Evolutionary conservation across 2,888 invertebrate genomes (phyloP).

Genomic region (Petrophora chlorosata): DNA sequence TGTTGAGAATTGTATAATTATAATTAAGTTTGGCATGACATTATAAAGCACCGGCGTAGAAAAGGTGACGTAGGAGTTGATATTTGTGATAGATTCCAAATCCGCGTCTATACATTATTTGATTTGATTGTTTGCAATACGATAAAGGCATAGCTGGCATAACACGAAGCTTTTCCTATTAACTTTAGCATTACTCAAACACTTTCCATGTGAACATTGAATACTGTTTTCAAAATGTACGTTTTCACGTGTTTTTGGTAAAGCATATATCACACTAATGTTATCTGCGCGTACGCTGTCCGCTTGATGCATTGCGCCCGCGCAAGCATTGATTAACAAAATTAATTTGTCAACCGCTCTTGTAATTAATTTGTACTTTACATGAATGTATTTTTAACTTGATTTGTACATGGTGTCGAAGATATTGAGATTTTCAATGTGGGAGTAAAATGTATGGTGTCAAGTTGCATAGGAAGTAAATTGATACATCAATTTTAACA

Average conservation of each 20-base stretch:
- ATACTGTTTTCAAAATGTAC: conserved; percentile 3
- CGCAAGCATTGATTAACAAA: conserved; percentile 74
- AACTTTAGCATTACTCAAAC: background rate
- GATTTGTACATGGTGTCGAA: conserved; percentile 25
- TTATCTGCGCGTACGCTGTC: conserved; percentile 74
- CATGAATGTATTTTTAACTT: conserved; percentile 40
- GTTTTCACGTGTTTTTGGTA: conserved; percentile 47
- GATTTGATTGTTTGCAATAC: no score
- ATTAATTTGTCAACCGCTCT: conserved; percentile 75
- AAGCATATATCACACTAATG: conserved; percentile 76
- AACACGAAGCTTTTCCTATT: no score
- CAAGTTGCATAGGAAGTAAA: no score
- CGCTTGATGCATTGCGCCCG: conserved; percentile 72
- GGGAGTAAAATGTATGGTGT: background rate
- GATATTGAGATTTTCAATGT: conserved; percentile 15
- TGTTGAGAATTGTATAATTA: no score
- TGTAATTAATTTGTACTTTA: conserved; percentile 63
- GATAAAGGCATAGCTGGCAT: no score
- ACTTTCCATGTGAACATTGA: background rate
- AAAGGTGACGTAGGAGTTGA: no score
- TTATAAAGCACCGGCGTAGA: no score
- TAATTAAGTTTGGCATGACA: no score
- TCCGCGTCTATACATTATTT: no score
- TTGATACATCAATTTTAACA: no score
- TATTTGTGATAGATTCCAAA: no score